Conservation (phyloP, 2,113 vertebrate species). For the Otolemur garnettii region DNA sequence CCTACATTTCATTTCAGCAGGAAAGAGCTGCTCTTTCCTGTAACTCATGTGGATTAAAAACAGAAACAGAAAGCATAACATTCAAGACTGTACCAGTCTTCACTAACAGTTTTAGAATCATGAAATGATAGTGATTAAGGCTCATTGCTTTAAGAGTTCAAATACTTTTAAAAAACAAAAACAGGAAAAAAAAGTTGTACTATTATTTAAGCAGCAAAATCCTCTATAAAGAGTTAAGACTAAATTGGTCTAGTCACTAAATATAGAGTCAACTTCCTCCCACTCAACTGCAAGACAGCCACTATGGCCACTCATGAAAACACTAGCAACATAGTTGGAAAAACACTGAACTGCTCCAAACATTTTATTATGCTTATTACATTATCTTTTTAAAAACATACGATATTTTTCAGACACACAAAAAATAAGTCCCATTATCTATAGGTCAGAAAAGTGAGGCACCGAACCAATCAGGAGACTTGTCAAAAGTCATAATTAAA, state of each 20-base stretch:
- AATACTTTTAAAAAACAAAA: not conserved
- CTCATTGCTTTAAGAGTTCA: not conserved
- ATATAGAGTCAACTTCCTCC: not conserved
- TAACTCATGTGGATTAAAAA: slow-evolving; percentile 43
- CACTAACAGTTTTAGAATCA: slow-evolving; percentile 29
- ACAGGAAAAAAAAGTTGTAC: no score
- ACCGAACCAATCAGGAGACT: slow-evolving; percentile 9
- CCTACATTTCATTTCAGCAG: slow-evolving; percentile 41
- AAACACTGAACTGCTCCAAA: not conserved
- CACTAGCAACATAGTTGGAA: not conserved
- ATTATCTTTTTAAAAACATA: not conserved
- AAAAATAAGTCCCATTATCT: slow-evolving; percentile 34
- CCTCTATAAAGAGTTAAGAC: not conserved
- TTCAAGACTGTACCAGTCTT: not conserved
- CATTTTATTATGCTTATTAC: not conserved
- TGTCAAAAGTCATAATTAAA: slow-evolving; percentile 1
- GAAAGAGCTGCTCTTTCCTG: slow-evolving; percentile 22
- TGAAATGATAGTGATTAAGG: not conserved
- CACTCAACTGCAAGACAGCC: not conserved
- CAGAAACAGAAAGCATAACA: not conserved
- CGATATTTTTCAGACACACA: not conserved
- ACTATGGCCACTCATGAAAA: not conserved
- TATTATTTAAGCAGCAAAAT: not conserved
- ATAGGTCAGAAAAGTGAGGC: not conserved
- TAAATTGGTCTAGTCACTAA: not conserved